phyloP scores from a whole-genome alignment of 2,113 vertebrate genomes.

The Mesitornis unicolor region DNA sequence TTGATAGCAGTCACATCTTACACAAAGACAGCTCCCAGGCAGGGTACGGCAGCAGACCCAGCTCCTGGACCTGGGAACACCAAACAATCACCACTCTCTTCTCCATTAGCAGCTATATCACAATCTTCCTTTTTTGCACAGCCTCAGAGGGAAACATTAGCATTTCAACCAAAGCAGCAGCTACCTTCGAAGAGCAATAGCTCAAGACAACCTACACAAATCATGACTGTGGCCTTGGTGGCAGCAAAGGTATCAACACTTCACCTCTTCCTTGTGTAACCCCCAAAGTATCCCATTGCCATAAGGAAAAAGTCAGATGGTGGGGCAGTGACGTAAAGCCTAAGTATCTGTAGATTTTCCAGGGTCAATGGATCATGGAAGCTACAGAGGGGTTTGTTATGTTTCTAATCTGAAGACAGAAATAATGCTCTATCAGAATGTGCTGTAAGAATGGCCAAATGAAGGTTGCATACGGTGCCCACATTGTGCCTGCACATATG shows the following conservation, averaged over 20 bases:
- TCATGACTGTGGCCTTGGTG: background rate
- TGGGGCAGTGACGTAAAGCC: background rate
- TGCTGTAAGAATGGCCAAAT: background rate
- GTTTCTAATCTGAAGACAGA: background rate
- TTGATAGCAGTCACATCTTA: background rate
- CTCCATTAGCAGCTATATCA: background rate
- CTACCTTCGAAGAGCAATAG: background rate
- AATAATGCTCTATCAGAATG: background rate
- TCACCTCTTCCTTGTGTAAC: background rate
- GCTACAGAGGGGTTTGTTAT: background rate
- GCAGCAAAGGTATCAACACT: fast-evolving
- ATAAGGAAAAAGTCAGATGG: background rate
- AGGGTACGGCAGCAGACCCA: background rate
- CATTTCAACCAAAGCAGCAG: background rate
- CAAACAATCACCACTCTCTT: background rate
- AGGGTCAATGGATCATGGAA: background rate
- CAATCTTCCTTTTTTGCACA: background rate
- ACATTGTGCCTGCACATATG: background rate
- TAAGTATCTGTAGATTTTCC: background rate
- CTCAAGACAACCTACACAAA: background rate
- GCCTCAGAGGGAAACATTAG: background rate
- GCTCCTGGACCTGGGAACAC: background rate
- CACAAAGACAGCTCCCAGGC: background rate
- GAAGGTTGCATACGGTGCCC: background rate
- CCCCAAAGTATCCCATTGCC: background rate